Evolutionary conservation across 1,140 invertebrate species (phyloP).

Genomic region (Euura saliciscinereae): DNA sequence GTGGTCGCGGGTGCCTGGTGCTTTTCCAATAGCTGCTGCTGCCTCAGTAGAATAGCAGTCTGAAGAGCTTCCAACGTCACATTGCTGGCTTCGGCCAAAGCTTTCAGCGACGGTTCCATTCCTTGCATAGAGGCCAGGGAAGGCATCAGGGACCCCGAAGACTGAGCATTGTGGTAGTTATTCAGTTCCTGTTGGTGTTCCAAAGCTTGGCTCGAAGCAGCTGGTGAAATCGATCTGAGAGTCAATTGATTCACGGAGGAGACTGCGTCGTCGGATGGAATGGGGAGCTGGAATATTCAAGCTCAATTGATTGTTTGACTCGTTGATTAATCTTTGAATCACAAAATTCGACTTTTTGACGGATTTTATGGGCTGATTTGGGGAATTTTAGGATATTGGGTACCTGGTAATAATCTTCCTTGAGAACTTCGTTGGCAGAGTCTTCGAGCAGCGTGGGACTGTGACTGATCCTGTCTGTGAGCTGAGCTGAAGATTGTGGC

Average conservation of each 20-base stretch:
- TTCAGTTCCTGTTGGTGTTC: slow-evolving; percentile 34
- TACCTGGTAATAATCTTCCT: slow-evolving; percentile 49
- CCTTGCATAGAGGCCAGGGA: slow-evolving; percentile 53
- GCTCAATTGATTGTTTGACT: neutral
- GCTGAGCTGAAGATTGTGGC: slow-evolving; percentile 47
- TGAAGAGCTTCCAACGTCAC: slow-evolving; percentile 76
- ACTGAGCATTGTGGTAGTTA: slow-evolving; percentile 35
- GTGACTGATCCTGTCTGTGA: slow-evolving; percentile 53
- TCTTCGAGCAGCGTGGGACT: slow-evolving; percentile 46
- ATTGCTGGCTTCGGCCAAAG: slow-evolving; percentile 70
- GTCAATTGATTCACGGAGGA: slow-evolving; percentile 51
- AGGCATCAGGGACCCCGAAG: slow-evolving; percentile 35
- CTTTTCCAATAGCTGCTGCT: slow-evolving; percentile 70
- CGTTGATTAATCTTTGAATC: too few relatives aligned
- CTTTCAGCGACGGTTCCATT: slow-evolving; percentile 61
- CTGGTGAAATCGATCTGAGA: slow-evolving; percentile 43
- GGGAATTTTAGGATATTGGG: neutral
- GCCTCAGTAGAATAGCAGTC: slow-evolving; percentile 70
- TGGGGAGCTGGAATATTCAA: slow-evolving; percentile 38
- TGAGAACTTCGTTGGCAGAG: slow-evolving; percentile 50
- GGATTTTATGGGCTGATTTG: neutral
- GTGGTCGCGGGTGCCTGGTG: slow-evolving; percentile 58
- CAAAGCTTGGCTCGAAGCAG: slow-evolving; percentile 25
- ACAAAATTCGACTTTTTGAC: too few relatives aligned
- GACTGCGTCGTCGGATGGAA: slow-evolving; percentile 45